Evolutionary conservation across 2,888 invertebrate species (phyloP).

Genomic region (Drosophila flavopinicola): DNA sequence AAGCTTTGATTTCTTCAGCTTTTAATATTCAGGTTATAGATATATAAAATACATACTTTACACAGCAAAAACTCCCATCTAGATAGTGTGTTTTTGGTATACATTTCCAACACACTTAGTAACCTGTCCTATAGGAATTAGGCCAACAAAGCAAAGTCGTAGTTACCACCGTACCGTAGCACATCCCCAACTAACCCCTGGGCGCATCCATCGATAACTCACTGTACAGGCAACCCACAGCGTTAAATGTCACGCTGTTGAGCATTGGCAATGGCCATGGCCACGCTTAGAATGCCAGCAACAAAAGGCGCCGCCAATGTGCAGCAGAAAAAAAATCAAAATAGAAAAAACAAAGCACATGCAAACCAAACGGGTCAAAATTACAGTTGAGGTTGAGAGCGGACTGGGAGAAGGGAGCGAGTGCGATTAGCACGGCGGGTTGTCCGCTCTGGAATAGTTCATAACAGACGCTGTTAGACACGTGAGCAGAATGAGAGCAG

Average conservation of each 20-base stretch:
- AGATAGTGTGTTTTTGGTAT: not conserved
- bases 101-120: not conserved
- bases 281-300: slow-evolving; percentile 63
- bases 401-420: not conserved
- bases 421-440: slow-evolving; percentile 16
- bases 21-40: not conserved
- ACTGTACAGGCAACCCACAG: slow-evolving; percentile 30
- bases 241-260: slow-evolving; percentile 67
- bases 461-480: slow-evolving; percentile 23
- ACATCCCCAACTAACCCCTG: not conserved
- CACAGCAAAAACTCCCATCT: not conserved
- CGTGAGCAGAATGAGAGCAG: slow-evolving; percentile 30
- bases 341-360: slow-evolving; percentile 36
- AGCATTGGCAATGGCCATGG: slow-evolving; percentile 61
- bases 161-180: not conserved
- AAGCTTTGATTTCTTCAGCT: not conserved
- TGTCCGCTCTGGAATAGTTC: slow-evolving; percentile 16
- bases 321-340: slow-evolving; percentile 44
- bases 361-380: slow-evolving; percentile 61
- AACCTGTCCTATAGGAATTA: not conserved
- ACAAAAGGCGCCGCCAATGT: slow-evolving; percentile 60
- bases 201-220: slow-evolving; percentile 3
- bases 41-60: not conserved
- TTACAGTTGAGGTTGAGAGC: slow-evolving; percentile 41
- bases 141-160: slow-evolving; percentile 5